phyloP scores from a whole-genome alignment of 2,113 vertebrate species.

The Peromyscus maniculatus region DNA sequence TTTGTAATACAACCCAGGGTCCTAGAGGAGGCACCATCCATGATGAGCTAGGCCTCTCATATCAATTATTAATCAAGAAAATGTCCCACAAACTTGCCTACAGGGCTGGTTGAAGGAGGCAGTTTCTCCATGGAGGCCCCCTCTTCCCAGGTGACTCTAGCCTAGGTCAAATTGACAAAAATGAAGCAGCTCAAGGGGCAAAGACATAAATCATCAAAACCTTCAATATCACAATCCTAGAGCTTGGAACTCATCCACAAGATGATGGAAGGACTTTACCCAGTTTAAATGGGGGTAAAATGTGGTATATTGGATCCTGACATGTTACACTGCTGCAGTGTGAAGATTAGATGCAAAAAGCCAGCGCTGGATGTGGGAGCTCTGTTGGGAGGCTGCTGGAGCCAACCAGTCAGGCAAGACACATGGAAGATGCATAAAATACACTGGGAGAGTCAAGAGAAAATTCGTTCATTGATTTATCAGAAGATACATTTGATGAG shows the following conservation, averaged over 20 bases:
- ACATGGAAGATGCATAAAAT: not conserved
- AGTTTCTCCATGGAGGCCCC: not conserved
- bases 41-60: not conserved
- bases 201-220: not conserved
- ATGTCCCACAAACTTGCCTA: not conserved
- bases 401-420: not conserved
- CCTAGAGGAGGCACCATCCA: not conserved
- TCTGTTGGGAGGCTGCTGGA: not conserved
- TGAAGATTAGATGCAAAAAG: not conserved
- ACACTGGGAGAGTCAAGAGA: not conserved
- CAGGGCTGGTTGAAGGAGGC: not conserved
- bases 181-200: not conserved
- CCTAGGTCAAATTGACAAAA: not conserved
- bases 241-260: not conserved
- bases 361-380: not conserved
- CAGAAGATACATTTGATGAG: not conserved
- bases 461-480: not conserved
- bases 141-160: not conserved
- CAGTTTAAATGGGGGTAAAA: not conserved
- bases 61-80: not conserved
- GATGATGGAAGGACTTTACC: not conserved
- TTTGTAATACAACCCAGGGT: not conserved
- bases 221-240: not conserved
- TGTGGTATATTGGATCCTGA: not conserved
- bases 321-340: not conserved